Evolutionary conservation across 2,888 invertebrate genomes (phyloP).

Genomic region (Argyresthia goedartella): DNA sequence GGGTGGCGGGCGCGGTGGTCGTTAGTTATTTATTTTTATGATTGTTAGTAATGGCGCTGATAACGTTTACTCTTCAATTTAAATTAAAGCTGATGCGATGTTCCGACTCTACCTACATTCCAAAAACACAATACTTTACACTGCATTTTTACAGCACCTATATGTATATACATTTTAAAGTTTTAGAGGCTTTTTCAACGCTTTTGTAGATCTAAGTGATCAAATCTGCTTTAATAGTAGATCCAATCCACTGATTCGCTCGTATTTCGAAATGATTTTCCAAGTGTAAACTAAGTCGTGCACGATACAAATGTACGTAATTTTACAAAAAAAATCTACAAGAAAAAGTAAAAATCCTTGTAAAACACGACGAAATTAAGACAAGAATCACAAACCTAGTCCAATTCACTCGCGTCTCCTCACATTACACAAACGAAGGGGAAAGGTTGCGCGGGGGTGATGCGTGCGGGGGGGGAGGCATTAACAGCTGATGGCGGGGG

Average conservation of each 20-base stretch:
- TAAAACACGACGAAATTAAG: not conserved
- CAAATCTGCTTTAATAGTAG: no score
- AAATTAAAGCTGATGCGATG: no score
- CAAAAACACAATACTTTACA: no score
- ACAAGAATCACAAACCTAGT: slow-evolving; percentile 19
- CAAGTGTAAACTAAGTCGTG: no score
- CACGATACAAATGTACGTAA: no score
- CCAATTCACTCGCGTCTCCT: slow-evolving; percentile 48
- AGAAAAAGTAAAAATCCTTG: not conserved
- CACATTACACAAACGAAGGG: slow-evolving; percentile 70
- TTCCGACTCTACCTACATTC: not conserved
- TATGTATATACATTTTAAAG: no score
- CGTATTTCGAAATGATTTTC: no score
- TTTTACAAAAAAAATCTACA: not conserved
- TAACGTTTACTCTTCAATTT: not conserved
- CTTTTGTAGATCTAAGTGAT: no score
- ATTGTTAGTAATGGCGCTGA: not conserved
- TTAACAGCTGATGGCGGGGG: slow-evolving; percentile 66
- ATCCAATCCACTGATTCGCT: no score
- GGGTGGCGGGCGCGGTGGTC: slow-evolving; percentile 16
- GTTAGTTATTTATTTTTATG: slow-evolving; percentile 20
- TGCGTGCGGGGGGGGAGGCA: slow-evolving; percentile 43
- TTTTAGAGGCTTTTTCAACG: no score
- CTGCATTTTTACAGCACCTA: no score
- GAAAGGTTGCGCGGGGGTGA: slow-evolving; percentile 42